Conservation (phyloP, 2,888 invertebrate species). For the Neoascia interrupta region DNA sequence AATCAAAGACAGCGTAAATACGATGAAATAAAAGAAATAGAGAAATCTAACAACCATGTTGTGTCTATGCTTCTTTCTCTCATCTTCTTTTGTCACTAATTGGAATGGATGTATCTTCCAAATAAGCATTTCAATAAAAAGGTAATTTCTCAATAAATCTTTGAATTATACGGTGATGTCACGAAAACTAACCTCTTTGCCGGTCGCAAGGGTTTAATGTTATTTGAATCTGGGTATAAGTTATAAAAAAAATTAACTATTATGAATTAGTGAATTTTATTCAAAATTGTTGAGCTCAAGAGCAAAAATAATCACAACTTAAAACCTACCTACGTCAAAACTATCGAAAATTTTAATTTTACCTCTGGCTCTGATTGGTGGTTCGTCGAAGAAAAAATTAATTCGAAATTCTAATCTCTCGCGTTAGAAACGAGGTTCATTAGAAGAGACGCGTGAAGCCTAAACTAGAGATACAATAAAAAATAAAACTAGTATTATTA, state of each 20-base stretch:
- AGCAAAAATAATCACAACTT: too few relatives aligned
- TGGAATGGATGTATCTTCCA: slow-evolving; percentile 58
- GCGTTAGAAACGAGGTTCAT: neutral
- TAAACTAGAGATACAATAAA: too few relatives aligned
- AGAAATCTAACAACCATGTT: slow-evolving; percentile 5
- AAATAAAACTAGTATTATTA: slow-evolving; percentile 54
- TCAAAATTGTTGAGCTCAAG: neutral
- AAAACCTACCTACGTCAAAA: slow-evolving; percentile 3
- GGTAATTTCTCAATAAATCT: slow-evolving; percentile 62
- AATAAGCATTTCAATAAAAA: slow-evolving; percentile 62
- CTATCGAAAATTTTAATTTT: slow-evolving; percentile 33
- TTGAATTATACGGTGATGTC: slow-evolving; percentile 44
- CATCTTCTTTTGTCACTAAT: slow-evolving; percentile 55
- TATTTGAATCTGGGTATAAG: too few relatives aligned
- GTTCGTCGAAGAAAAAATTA: slow-evolving; percentile 5
- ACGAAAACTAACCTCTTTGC: slow-evolving; percentile 4
- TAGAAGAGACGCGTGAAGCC: neutral
- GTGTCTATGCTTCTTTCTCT: neutral
- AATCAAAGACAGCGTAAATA: slow-evolving; percentile 9
- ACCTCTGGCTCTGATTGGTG: neutral
- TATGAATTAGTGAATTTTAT: neutral
- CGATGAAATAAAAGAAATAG: slow-evolving; percentile 18
- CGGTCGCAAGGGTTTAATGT: too few relatives aligned
- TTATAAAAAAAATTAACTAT: neutral
- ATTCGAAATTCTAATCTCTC: slow-evolving; percentile 3